Percentiles rank a stretch among this genome's conserved stretches.
phyloP scores from a whole-genome alignment of 2,113 vertebrate species.

The Eira barbara region DNA sequence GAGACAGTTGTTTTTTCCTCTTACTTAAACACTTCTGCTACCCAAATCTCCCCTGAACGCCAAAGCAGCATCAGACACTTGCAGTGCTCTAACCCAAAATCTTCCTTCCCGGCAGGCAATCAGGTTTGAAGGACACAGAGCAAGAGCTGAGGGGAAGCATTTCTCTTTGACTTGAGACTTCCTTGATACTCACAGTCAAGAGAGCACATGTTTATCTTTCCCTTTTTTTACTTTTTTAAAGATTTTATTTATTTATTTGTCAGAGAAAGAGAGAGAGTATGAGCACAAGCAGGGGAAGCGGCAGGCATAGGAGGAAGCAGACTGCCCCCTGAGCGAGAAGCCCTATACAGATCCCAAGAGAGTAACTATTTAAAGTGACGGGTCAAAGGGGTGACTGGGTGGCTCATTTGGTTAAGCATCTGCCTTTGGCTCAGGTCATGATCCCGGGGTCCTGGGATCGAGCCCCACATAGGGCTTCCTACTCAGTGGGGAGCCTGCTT shows the following conservation, averaged over 20 bases:
- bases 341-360: background rate
- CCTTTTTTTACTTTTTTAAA: too few relatives aligned
- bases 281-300: background rate
- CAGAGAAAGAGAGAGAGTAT: background rate
- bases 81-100: background rate
- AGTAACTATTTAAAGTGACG: background rate
- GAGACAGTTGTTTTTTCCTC: background rate
- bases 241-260: background rate
- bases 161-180: background rate
- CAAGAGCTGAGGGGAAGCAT: background rate
- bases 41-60: background rate
- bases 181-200: background rate
- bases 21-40: background rate
- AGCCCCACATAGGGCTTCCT: too few relatives aligned
- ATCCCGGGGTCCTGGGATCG: too few relatives aligned
- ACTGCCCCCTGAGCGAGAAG: background rate
- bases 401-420: too few relatives aligned
- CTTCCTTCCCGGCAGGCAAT: fast-evolving
- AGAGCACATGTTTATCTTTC: fast-evolving
- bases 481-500: too few relatives aligned
- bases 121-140: background rate
- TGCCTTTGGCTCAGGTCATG: too few relatives aligned
- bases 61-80: background rate
- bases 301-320: background rate
- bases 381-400: too few relatives aligned